A percentile compares a stretch with the other conserved stretches of the same genome.
Evolutionary conservation across 2,888 invertebrate species (phyloP).

Genomic region (Pediacus dermestoides): DNA sequence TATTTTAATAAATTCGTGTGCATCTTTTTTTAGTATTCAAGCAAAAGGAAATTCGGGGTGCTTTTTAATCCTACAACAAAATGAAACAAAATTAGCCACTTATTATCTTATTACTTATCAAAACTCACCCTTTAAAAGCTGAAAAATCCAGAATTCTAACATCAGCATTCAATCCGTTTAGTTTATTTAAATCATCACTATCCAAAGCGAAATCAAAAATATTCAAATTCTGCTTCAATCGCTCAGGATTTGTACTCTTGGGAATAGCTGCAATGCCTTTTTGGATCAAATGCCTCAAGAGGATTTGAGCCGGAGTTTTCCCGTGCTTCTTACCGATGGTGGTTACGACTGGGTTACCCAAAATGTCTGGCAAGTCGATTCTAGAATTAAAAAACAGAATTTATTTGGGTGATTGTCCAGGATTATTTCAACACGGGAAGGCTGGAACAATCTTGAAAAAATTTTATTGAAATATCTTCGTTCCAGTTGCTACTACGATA

Average conservation of each 20-base stretch:
- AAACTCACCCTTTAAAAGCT: constrained; percentile 61
- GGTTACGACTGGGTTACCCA: constrained; percentile 58
- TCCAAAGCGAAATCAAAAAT: constrained; percentile 70
- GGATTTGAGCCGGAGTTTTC: constrained; percentile 71
- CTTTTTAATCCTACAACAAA: constrained; percentile 29
- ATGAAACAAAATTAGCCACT: too few relatives aligned
- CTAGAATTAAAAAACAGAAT: constrained; percentile 42
- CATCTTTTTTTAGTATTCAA: too few relatives aligned
- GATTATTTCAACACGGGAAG: too few relatives aligned
- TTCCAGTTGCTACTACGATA: too few relatives aligned
- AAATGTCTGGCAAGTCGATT: constrained; percentile 61
- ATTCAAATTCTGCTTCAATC: constrained; percentile 73
- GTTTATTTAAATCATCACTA: constrained; percentile 57
- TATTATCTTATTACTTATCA: not conserved
- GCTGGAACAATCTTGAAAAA: too few relatives aligned
- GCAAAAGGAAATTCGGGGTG: constrained; percentile 38
- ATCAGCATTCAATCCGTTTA: constrained; percentile 64
- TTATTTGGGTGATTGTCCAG: not conserved
- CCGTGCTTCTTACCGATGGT: constrained; percentile 54
- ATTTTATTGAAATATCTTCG: too few relatives aligned
- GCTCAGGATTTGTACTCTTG: constrained; percentile 71
- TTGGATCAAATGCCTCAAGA: constrained; percentile 70
- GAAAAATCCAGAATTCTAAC: constrained; percentile 69
- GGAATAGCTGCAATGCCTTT: constrained; percentile 74
- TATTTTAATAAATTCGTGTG: too few relatives aligned